phyloP scores from a whole-genome alignment of 2,888 invertebrate genomes.

The Polydrusus cervinus region DNA sequence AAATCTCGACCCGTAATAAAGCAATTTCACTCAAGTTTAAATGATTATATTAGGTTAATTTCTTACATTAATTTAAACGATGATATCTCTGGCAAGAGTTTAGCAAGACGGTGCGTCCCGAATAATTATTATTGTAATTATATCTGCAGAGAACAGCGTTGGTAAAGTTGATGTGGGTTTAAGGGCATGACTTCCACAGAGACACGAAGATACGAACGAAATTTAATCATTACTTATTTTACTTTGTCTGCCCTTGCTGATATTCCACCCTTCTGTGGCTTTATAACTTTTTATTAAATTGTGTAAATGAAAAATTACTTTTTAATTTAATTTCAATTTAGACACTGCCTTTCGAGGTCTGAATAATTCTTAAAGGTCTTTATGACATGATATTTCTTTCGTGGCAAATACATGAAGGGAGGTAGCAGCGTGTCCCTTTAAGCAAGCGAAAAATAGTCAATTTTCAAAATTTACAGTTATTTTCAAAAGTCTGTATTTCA shows the following conservation, averaged over 20 bases:
- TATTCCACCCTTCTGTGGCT: slow-evolving; percentile 13
- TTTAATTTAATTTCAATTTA: slow-evolving; percentile 27
- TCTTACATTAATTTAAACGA: slow-evolving; percentile 36
- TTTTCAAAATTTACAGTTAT: no score
- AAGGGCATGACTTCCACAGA: slow-evolving; percentile 30
- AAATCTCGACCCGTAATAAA: slow-evolving; percentile 30
- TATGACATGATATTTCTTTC: no score
- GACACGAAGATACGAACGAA: slow-evolving; percentile 37
- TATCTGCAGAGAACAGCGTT: slow-evolving; percentile 39
- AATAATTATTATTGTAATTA: slow-evolving; percentile 48
- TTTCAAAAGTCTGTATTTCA: no score
- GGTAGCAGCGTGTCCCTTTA: no score
- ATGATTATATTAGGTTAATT: slow-evolving; percentile 40
- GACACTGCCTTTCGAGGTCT: background rate
- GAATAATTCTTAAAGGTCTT: no score
- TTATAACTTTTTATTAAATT: slow-evolving; percentile 18
- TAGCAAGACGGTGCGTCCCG: slow-evolving; percentile 40
- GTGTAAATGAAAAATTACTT: slow-evolving; percentile 29
- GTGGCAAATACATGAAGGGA: no score
- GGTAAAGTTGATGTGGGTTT: slow-evolving; percentile 43
- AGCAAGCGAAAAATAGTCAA: no score
- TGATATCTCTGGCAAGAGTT: slow-evolving; percentile 41
- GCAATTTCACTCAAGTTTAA: slow-evolving; percentile 26
- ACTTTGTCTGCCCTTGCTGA: slow-evolving; percentile 32
- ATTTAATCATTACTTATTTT: slow-evolving; percentile 40